phyloP scores from a whole-genome alignment of 2,888 invertebrate genomes.

The Tillus elongatus region DNA sequence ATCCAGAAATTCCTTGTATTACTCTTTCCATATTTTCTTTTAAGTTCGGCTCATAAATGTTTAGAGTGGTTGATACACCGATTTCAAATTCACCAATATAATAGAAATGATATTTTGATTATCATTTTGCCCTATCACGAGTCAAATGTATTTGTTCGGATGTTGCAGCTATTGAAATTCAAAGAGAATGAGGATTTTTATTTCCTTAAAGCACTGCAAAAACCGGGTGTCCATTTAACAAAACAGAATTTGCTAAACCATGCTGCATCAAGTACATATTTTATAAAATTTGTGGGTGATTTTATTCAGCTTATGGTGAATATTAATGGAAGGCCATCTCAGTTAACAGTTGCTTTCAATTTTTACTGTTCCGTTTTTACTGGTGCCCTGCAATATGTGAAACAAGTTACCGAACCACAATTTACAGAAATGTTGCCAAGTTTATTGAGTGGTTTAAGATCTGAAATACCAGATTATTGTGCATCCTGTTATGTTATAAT shows the following conservation, averaged over 20 bases:
- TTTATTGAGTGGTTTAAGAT: conserved; percentile 61
- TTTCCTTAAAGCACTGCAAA: conserved; percentile 67
- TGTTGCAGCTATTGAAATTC: conserved; percentile 68
- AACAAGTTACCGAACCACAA: conserved; percentile 50
- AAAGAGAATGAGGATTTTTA: conserved; percentile 59
- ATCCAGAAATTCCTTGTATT: conserved; percentile 72
- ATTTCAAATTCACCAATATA: conserved; percentile 82
- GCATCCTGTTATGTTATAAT: conserved; percentile 66
- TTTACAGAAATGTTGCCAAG: conserved; percentile 61
- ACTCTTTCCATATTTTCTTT: conserved; percentile 80
- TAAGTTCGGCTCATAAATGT: conserved; percentile 79
- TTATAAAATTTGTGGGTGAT: conserved; percentile 55
- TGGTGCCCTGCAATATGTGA: conserved; percentile 55
- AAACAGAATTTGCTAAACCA: conserved; percentile 65
- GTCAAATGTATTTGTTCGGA: conserved; percentile 75
- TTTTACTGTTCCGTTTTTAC: conserved; percentile 72
- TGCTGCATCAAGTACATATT: conserved; percentile 53
- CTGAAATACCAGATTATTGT: conserved; percentile 58
- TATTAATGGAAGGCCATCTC: conserved; percentile 46
- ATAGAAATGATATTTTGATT: conserved; percentile 69
- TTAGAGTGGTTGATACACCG: conserved; percentile 92
- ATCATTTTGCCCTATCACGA: conserved; percentile 88
- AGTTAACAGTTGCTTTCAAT: conserved; percentile 62
- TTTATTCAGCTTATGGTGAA: conserved; percentile 51
- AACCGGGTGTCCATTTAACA: conserved; percentile 63